Conservation (phyloP, 2,888 invertebrate species). For the Melanargia galathea region DNA sequence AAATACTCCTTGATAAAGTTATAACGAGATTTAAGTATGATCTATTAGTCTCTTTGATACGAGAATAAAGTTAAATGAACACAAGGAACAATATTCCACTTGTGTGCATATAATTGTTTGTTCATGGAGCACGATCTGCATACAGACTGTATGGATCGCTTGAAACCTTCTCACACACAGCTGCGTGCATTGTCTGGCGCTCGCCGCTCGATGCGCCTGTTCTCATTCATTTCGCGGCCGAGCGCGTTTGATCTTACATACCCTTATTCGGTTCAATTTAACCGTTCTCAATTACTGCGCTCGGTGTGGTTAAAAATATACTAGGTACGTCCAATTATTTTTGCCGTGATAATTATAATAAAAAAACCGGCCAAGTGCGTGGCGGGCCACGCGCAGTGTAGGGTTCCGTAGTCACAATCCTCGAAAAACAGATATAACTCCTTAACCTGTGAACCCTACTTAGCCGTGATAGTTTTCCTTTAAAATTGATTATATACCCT, state of each 20-base stretch:
- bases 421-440: no score
- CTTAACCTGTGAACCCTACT: no score
- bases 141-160: slow-evolving; percentile 10
- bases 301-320: slow-evolving; percentile 13
- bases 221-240: slow-evolving; percentile 65
- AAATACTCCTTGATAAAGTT: neutral
- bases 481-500: no score
- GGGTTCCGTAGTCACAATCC: no score
- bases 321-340: slow-evolving; percentile 17
- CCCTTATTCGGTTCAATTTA: slow-evolving; percentile 53
- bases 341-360: neutral
- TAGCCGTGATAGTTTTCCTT: no score
- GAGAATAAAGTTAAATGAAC: neutral
- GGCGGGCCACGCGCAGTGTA: no score
- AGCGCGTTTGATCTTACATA: slow-evolving; percentile 60
- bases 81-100: slow-evolving; percentile 17
- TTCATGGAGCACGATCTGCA: slow-evolving; percentile 10
- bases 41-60: neutral
- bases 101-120: slow-evolving; percentile 28
- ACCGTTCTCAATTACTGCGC: slow-evolving; percentile 35
- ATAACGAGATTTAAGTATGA: neutral
- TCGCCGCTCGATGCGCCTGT: slow-evolving; percentile 47
- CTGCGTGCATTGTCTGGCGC: slow-evolving; percentile 38
- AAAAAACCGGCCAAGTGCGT: no score
- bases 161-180: slow-evolving; percentile 17